Conservation (phyloP, 1,140 invertebrate species). For the Diorhabda elongata region DNA sequence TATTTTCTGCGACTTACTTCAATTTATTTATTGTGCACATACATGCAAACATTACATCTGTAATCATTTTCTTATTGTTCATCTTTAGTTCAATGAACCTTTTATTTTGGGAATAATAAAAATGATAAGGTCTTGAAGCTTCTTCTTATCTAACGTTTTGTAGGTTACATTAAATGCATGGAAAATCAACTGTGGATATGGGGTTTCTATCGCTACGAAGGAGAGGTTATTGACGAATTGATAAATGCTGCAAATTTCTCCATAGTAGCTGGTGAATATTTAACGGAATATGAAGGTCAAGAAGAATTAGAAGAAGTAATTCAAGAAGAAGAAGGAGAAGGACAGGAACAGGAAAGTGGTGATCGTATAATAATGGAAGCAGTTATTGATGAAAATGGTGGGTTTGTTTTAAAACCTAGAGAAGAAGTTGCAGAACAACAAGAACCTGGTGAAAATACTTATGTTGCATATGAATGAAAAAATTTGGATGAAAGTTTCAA, state of each 20-base stretch:
- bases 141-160: background rate
- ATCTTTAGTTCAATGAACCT: no score
- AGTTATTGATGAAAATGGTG: slow-evolving; percentile 31
- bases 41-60: no score
- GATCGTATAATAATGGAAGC: slow-evolving; percentile 28
- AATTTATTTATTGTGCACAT: no score
- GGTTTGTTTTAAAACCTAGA: slow-evolving; percentile 23
- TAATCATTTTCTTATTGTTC: no score
- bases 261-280: slow-evolving; percentile 8
- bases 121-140: no score
- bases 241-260: slow-evolving; percentile 36
- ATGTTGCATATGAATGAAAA: background rate
- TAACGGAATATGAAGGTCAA: background rate
- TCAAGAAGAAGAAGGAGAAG: slow-evolving; percentile 5
- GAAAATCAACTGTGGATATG: slow-evolving; percentile 44
- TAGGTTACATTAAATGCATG: slow-evolving; percentile 42
- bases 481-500: background rate
- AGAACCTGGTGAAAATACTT: background rate
- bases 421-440: background rate
- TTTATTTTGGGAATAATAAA: no score
- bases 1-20: no score
- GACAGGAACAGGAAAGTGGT: background rate
- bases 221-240: slow-evolving; percentile 31
- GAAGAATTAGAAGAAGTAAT: slow-evolving; percentile 14
- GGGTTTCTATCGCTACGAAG: slow-evolving; percentile 38